Percentiles rank a stretch among this genome's conserved stretches.
Conservation (phyloP, 2,888 invertebrate species). For the Ethmia dodecea region DNA sequence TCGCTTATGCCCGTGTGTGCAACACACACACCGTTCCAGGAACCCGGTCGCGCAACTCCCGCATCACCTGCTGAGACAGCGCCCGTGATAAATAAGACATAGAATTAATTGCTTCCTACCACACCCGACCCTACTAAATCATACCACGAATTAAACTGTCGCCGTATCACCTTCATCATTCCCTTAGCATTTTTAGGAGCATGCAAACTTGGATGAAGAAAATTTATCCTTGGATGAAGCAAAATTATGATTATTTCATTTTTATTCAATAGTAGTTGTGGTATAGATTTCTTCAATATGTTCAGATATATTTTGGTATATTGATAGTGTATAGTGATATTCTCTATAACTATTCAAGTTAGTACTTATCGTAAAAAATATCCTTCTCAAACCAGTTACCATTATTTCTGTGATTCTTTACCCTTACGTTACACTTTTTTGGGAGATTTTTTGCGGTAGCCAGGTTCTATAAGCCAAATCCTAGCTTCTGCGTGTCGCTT, state of each 20-base stretch:
- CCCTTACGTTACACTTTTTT: too few relatives aligned
- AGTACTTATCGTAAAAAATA: too few relatives aligned
- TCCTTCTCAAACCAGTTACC: too few relatives aligned
- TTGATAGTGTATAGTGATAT: too few relatives aligned
- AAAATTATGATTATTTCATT: too few relatives aligned
- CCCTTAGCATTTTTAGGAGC: constrained; percentile 28
- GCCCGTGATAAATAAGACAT: constrained; percentile 65
- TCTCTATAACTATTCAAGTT: too few relatives aligned
- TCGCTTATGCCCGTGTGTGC: constrained; percentile 12
- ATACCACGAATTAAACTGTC: constrained; percentile 53
- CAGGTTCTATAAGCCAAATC: constrained; percentile 7
- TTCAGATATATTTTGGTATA: too few relatives aligned
- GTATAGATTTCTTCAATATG: too few relatives aligned
- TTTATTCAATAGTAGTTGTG: too few relatives aligned
- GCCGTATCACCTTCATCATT: constrained; percentile 46
- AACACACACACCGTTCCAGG: constrained; percentile 8
- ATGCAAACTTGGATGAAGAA: not conserved
- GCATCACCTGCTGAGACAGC: constrained; percentile 65
- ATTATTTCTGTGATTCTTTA: too few relatives aligned
- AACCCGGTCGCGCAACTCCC: constrained; percentile 32
- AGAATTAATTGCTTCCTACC: constrained; percentile 71
- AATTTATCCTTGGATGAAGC: too few relatives aligned
- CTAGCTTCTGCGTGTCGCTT: too few relatives aligned
- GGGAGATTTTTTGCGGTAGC: not conserved
- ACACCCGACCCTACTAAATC: constrained; percentile 51